phyloP scores from a whole-genome alignment of 2,113 vertebrate species.

The Alethe diademata region DNA sequence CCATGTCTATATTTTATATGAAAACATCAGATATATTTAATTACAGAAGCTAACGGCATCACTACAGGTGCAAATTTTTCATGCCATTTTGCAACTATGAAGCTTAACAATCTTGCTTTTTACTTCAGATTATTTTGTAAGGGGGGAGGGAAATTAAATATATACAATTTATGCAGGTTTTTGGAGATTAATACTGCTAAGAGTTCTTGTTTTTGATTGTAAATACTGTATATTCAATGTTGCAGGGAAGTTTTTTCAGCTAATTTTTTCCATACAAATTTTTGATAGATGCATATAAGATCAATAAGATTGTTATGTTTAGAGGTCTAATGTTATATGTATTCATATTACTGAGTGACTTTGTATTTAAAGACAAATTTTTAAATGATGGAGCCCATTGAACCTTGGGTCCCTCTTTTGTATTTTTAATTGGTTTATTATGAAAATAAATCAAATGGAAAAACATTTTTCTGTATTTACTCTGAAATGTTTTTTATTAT shows the following conservation, averaged over 20 bases:
- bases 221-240: constrained; percentile 84
- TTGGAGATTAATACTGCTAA: constrained; percentile 70
- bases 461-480: constrained; percentile 53
- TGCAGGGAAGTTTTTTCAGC: constrained; percentile 72
- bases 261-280: constrained; percentile 76
- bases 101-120: constrained; percentile 65
- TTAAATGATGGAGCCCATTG: constrained; percentile 76
- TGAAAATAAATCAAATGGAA: constrained; percentile 80
- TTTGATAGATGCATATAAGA: constrained; percentile 81
- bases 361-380: constrained; percentile 85
- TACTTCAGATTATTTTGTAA: constrained; percentile 73
- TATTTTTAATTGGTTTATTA: constrained; percentile 87
- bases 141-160: constrained; percentile 38
- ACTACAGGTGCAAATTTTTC: constrained; percentile 57
- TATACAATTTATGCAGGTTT: constrained; percentile 68
- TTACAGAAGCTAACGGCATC: constrained; percentile 11
- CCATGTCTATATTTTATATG: constrained; percentile 50
- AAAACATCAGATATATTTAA: constrained; percentile 45
- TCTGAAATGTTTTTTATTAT: background rate
- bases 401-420: constrained; percentile 71
- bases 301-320: constrained; percentile 67
- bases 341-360: constrained; percentile 80
- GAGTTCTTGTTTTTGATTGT: constrained; percentile 70
- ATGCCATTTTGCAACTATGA: constrained; percentile 42
- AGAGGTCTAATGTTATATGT: constrained; percentile 79